Evolutionary conservation across 2,888 invertebrate genomes (phyloP).

Genomic region (Anodontia alba): DNA sequence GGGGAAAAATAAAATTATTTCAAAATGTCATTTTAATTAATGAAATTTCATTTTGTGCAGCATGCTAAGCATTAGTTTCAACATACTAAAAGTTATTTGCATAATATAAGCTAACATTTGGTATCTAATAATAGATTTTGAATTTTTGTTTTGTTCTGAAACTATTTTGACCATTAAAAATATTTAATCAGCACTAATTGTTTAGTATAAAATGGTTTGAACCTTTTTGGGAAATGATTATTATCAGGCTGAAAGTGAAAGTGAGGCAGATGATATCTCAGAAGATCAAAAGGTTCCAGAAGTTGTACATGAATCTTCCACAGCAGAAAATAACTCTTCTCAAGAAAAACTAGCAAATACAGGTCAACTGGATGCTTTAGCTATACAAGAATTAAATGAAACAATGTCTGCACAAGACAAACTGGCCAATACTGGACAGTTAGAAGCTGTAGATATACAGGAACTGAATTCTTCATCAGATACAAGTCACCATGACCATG

Average conservation of each 20-base stretch:
- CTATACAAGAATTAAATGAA: conserved; percentile 51
- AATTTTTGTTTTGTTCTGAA: no score
- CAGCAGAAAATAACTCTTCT: conserved; percentile 20
- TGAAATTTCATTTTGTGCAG: no score
- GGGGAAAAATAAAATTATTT: no score
- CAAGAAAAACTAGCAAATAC: conserved; percentile 56
- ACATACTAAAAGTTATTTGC: no score
- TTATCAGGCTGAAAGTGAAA: conserved; percentile 15
- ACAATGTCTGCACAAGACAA: conserved; percentile 28
- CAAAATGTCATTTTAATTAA: no score
- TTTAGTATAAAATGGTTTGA: no score
- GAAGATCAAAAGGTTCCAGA: conserved; percentile 24
- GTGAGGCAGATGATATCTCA: conserved; percentile 16
- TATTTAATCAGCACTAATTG: no score
- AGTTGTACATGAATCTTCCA: conserved; percentile 29
- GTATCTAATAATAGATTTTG: no score
- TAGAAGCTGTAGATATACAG: conserved; percentile 46
- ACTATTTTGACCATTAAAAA: no score
- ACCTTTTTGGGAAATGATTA: neutral
- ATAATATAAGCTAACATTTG: no score
- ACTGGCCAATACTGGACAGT: conserved; percentile 55
- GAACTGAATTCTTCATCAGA: conserved; percentile 54
- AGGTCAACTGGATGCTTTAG: conserved; percentile 48
- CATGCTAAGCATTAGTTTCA: no score
- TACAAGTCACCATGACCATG: conserved; percentile 45